These are phyloP conservation scores for Tiliacea aurago DNA, from an alignment of 2,888 invertebrate species.

Conservation along the genomic window DNA sequence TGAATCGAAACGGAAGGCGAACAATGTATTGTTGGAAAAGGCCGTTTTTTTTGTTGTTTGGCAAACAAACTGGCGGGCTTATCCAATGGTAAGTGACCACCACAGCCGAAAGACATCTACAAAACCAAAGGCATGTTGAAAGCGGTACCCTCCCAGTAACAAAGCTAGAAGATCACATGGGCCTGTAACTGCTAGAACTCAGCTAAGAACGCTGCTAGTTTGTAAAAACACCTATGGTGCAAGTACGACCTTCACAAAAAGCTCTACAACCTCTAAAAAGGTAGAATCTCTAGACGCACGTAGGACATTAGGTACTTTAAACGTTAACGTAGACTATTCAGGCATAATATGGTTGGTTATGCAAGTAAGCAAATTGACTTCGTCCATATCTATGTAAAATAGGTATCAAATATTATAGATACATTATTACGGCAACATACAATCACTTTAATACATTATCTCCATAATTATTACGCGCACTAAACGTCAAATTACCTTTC, in stretches of 20 bases:
- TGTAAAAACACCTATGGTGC: not conserved
- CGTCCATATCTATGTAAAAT: not conserved
- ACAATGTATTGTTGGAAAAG: too few relatives aligned
- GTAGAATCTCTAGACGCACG: not conserved
- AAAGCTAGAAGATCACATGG: not conserved
- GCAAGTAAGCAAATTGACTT: not conserved
- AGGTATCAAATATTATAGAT: slow-evolving; percentile 12
- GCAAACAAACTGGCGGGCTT: not conserved
- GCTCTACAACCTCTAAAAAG: too few relatives aligned
- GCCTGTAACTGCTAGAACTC: not conserved
- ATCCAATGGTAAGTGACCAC: not conserved
- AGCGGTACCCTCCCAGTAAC: not conserved
- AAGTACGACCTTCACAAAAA: not conserved
- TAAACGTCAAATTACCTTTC: slow-evolving; percentile 19
- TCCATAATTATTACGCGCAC: not conserved
- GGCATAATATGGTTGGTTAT: slow-evolving; percentile 3
- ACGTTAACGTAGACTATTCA: not conserved
- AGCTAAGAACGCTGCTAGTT: too few relatives aligned
- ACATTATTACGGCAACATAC: slow-evolving; percentile 15
- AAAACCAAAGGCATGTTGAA: not conserved
- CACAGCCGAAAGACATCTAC: too few relatives aligned
- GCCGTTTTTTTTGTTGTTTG: not conserved
- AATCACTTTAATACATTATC: slow-evolving; percentile 29
- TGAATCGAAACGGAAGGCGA: not conserved
- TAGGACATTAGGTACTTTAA: not conserved